Percentiles rank a stretch among this genome's conserved stretches.
phyloP scores from a whole-genome alignment of 2,797 vertebrate genomes.

The Sarcoramphus papa region DNA sequence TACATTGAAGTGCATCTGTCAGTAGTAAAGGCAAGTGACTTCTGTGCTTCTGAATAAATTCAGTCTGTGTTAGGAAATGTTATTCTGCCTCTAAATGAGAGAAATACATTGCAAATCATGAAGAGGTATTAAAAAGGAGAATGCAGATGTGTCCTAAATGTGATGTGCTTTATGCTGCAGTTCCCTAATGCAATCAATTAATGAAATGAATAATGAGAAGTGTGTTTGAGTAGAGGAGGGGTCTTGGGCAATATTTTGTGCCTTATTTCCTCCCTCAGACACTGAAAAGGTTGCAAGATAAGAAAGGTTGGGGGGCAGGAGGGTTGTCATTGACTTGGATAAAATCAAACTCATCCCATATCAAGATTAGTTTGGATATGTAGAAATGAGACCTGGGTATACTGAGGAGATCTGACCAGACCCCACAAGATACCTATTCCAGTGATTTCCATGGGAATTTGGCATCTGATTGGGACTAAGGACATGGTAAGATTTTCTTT shows the following conservation, averaged over 20 bases:
- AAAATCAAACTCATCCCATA: background rate
- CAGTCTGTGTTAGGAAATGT: background rate
- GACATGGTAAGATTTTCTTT: background rate
- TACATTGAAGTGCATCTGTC: constrained; percentile 36
- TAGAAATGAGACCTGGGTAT: background rate
- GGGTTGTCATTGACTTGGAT: background rate
- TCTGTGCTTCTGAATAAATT: constrained; percentile 53
- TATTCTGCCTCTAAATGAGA: constrained; percentile 31
- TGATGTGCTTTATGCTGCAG: background rate
- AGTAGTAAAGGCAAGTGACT: constrained; percentile 18
- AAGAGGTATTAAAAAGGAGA: constrained; percentile 16
- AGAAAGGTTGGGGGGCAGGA: background rate
- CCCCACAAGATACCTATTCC: background rate
- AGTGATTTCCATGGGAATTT: background rate
- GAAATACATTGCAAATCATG: constrained; percentile 16
- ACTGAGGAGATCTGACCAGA: background rate
- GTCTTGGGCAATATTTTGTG: background rate
- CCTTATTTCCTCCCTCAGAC: background rate
- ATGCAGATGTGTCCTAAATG: background rate
- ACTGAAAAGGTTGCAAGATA: background rate
- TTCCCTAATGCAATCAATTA: constrained; percentile 23
- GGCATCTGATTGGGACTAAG: background rate
- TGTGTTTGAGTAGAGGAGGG: background rate
- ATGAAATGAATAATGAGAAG: constrained; percentile 1
- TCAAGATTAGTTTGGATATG: background rate